phyloP scores from a whole-genome alignment of 2,888 invertebrate species.

The Cybosia mesomella region DNA sequence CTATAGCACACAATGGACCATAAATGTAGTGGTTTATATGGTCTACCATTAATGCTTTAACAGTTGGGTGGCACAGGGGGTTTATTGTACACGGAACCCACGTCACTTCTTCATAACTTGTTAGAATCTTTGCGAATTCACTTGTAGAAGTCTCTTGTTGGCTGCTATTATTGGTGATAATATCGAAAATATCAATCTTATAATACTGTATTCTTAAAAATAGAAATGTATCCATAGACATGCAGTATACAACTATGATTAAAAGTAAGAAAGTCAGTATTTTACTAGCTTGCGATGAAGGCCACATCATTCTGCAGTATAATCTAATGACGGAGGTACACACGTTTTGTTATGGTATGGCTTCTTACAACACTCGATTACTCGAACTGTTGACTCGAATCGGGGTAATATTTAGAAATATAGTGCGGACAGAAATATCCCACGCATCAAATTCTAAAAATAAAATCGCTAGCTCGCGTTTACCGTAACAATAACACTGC shows the following conservation, averaged over 20 bases:
- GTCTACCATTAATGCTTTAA: conserved; percentile 94
- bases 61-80: conserved; percentile 93
- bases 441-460: conserved; percentile 42
- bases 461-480: conserved; percentile 32
- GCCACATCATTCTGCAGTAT: conserved; percentile 88
- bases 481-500: conserved; percentile 30
- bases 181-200: conserved; percentile 83
- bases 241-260: conserved; percentile 88
- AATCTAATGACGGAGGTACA: conserved; percentile 24
- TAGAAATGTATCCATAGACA: conserved; percentile 91
- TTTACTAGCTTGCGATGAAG: conserved; percentile 91
- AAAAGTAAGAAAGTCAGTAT: conserved; percentile 87
- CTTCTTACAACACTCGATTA: conserved; percentile 24
- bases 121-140: conserved; percentile 47
- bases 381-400: conserved; percentile 25
- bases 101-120: conserved; percentile 82
- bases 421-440: conserved; percentile 29
- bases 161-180: conserved; percentile 48
- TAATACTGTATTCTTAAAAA: conserved; percentile 91
- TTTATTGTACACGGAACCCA: conserved; percentile 91
- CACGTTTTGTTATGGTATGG: conserved; percentile 30
- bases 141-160: conserved; percentile 65
- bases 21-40: conserved; percentile 94
- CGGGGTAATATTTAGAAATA: conserved; percentile 29
- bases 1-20: conserved; percentile 91